Evolutionary conservation across 2,888 invertebrate species (phyloP).

Genomic region (Lithophane ornitopus): DNA sequence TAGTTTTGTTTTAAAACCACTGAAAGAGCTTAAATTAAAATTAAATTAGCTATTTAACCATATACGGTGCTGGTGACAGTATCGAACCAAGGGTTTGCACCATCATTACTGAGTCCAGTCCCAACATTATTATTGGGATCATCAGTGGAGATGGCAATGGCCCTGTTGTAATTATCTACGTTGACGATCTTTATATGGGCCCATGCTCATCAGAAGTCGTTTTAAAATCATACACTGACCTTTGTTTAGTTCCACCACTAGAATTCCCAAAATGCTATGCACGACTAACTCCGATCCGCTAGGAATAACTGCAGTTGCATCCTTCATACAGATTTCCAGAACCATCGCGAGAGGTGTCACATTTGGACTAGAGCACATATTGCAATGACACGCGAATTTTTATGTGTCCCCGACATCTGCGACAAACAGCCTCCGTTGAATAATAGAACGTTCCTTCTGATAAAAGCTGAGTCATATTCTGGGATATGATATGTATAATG

Average conservation of each 20-base stretch:
- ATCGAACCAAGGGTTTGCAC: neutral
- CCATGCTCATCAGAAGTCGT: neutral
- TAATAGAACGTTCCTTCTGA: conserved; percentile 56
- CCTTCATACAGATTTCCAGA: conserved; percentile 44
- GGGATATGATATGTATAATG: conserved; percentile 43
- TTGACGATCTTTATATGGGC: neutral
- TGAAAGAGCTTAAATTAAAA: too few relatives aligned
- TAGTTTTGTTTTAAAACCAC: too few relatives aligned
- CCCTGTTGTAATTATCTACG: neutral
- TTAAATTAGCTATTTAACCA: neutral
- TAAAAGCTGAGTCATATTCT: conserved; percentile 37
- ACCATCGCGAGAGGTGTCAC: conserved; percentile 46
- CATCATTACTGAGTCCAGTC: neutral
- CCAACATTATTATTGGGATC: neutral
- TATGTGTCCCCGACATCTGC: conserved; percentile 53
- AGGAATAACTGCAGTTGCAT: conserved; percentile 56
- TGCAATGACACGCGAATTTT: conserved; percentile 62
- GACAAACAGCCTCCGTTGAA: conserved; percentile 51
- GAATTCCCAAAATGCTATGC: conserved; percentile 23
- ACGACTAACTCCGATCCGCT: conserved; percentile 27
- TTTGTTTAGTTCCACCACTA: neutral
- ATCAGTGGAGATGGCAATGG: neutral
- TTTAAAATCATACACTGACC: neutral
- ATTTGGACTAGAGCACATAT: conserved; percentile 47
- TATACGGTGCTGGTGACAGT: neutral